Percentiles rank a stretch among this genome's conserved stretches.
Conservation (phyloP, 2,888 invertebrate genomes). For the Melikaiella ostensackeni region DNA sequence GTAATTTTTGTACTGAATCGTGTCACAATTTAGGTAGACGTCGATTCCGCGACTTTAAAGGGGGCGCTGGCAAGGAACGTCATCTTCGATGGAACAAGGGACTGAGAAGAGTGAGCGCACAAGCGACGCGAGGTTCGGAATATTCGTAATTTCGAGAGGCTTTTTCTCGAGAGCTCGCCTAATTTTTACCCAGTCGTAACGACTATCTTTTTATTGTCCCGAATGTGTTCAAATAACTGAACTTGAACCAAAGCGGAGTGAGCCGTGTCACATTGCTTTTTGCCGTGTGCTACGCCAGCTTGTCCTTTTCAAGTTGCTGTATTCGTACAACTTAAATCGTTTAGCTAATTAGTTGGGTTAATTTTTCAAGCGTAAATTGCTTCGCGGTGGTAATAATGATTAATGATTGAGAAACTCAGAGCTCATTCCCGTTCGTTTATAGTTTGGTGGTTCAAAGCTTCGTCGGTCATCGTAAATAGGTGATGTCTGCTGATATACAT, state of each 20-base stretch:
- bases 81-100: background rate
- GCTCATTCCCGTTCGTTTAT: conserved; percentile 27
- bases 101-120: conserved; percentile 37
- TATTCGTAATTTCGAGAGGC: conserved; percentile 17
- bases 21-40: conserved; percentile 17
- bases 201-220: conserved; percentile 55
- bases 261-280: conserved; percentile 3
- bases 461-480: conserved; percentile 61
- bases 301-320: background rate
- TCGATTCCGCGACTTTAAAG: conserved; percentile 6
- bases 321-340: conserved; percentile 6
- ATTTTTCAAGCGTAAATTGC: conserved; percentile 5
- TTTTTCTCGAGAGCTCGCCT: conserved; percentile 33
- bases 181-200: conserved; percentile 33
- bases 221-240: conserved; percentile 67
- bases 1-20: conserved; percentile 28
- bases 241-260: conserved; percentile 25
- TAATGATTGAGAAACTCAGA: background rate
- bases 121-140: conserved; percentile 2
- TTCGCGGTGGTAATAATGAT: background rate
- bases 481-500: conserved; percentile 47
- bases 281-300: background rate
- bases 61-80: conserved; percentile 38
- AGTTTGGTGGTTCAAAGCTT: conserved; percentile 56
- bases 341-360: background rate